Conservation (phyloP, 2,888 invertebrate species). For the Brachycybe producta region DNA sequence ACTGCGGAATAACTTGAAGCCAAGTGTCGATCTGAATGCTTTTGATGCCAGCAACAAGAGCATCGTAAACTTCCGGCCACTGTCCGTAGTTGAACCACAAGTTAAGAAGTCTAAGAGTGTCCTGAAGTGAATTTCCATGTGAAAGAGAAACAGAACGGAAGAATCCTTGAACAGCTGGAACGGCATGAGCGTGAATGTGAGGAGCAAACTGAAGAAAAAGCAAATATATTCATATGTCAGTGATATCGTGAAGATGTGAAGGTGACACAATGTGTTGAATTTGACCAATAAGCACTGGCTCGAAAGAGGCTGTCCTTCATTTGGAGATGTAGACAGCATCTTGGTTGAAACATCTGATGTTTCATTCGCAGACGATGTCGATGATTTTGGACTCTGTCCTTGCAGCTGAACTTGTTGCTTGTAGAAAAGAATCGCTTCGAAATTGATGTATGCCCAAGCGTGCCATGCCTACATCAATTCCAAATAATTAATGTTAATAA, state of each 20-base stretch:
- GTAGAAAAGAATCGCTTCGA: slow-evolving; percentile 70
- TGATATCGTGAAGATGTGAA: too few species aligned
- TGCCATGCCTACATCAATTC: slow-evolving; percentile 76
- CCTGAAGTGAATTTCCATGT: slow-evolving; percentile 78
- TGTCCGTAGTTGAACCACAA: slow-evolving; percentile 98
- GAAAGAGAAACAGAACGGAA: slow-evolving; percentile 88
- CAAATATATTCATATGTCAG: not conserved
- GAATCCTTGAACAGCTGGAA: slow-evolving; percentile 89
- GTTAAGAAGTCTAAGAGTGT: slow-evolving; percentile 85
- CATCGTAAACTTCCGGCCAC: slow-evolving; percentile 82
- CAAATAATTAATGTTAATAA: too few species aligned
- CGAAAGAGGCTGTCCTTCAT: too few species aligned
- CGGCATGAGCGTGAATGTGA: slow-evolving; percentile 51
- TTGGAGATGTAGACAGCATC: too few species aligned
- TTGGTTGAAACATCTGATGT: too few species aligned
- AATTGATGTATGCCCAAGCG: slow-evolving; percentile 95
- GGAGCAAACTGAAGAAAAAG: slow-evolving; percentile 6
- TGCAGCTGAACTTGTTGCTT: slow-evolving; percentile 35
- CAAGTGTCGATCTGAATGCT: slow-evolving; percentile 94
- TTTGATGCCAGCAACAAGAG: slow-evolving; percentile 79
- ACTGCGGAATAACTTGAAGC: slow-evolving; percentile 97
- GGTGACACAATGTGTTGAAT: too few species aligned
- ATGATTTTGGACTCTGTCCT: slow-evolving; percentile 11
- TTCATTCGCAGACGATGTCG: slow-evolving; percentile 8
- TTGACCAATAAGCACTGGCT: too few species aligned